These are phyloP conservation scores for Zapus hudsonius DNA, from an alignment of 2,113 vertebrate species.

Conservation along the genomic window DNA sequence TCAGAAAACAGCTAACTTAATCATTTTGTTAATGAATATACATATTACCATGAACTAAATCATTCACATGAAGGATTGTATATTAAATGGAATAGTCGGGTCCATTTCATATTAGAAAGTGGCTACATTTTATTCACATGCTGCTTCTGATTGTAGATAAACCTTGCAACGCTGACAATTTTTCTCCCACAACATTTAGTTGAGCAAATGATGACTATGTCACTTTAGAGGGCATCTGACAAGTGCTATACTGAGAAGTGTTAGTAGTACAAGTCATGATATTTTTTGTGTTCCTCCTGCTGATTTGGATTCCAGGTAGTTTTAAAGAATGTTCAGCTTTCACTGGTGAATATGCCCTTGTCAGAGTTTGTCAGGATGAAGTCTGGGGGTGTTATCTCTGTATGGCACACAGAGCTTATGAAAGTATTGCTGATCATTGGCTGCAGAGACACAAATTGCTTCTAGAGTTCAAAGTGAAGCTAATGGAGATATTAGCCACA, in stretches of 20 bases:
- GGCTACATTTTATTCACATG: background rate
- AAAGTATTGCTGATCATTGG: slow-evolving; percentile 78
- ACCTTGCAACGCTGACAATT: background rate
- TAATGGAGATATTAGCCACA: slow-evolving; percentile 72
- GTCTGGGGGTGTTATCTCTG: slow-evolving; percentile 82
- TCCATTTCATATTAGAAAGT: background rate
- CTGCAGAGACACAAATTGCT: slow-evolving; percentile 76
- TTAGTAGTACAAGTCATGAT: slow-evolving; percentile 61
- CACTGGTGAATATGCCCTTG: slow-evolving; percentile 82
- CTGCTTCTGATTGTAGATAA: background rate
- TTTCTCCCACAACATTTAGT: background rate
- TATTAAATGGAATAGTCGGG: background rate
- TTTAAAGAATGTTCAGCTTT: slow-evolving; percentile 65
- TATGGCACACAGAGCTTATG: slow-evolving; percentile 80
- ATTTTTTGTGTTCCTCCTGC: slow-evolving; percentile 64
- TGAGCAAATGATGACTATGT: slow-evolving; percentile 50
- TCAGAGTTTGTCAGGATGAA: slow-evolving; percentile 85
- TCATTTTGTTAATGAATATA: background rate
- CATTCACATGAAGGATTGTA: background rate
- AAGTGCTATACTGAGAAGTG: slow-evolving; percentile 59
- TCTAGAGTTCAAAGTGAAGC: slow-evolving; percentile 64
- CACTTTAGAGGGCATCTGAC: slow-evolving; percentile 7
- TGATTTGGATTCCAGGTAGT: slow-evolving; percentile 70
- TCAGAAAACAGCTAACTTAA: background rate
- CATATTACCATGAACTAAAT: background rate